Evolutionary conservation across 2,113 vertebrate species (phyloP), one percentile per base, ranked within the genome.

Genomic region (Bujurquina vittata): DNA sequence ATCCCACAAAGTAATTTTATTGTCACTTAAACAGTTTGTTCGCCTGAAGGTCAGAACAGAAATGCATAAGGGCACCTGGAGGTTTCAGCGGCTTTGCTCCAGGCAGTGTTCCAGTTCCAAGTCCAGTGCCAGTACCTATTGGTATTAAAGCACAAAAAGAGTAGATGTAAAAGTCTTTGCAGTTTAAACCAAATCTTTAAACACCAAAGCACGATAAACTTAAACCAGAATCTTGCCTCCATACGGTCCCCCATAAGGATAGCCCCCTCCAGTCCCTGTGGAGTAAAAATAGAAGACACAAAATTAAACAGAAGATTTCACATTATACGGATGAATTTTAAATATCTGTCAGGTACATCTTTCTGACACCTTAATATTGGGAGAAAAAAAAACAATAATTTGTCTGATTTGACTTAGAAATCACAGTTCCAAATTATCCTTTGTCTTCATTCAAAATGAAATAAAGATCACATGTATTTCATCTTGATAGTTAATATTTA

Each of bases 51-150:
- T 63, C 37, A 31, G 56, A 77, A 6, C 17, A 79, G 2, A 78
- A 37, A 35, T 26, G 26, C 7, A 59, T 33, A 18, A 1, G 10
- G n/a, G 18, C 14, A 78, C 57, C 92, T 82, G 94, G 92, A 77
- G 91, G 87, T 86, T 94, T 95, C 43, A 94, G 79, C 49, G 95
- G 95, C 33, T 94, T 95, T 12, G 88, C 93, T 78, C 92, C 95
- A 79, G 95, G 94, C 31, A 91, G 87, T 20, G 80, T 67, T 57
- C 60, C 92, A 6, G 46, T 31, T 86, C 92, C 93, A 52, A 80
- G 22, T 61, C 77, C 84, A 61, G 73, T 5, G 33, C 84, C 89
- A 63, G 73, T 62, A 55, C 91, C 89, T 46, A 84, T 93, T 75
- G 91, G 91, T 56, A 61, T 92, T 95, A 52, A 81, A 80, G 33